A percentile compares a stretch with the other conserved stretches of the same genome.
Evolutionary conservation across 1,140 invertebrate species (phyloP).

Genomic region (Drosophila rufa): DNA sequence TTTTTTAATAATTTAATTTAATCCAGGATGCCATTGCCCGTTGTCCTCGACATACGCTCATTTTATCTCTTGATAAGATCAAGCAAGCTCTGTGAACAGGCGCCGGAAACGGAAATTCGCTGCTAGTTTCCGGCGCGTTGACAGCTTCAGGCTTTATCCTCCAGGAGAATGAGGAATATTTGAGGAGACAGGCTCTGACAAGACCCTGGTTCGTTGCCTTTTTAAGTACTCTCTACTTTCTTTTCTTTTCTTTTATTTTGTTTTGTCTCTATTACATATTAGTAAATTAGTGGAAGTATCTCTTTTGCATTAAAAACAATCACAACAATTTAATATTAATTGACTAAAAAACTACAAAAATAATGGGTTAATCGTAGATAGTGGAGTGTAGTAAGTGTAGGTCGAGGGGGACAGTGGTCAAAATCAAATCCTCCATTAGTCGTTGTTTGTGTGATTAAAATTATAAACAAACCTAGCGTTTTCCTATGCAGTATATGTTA

Average conservation of each 20-base stretch:
- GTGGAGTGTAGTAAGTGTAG: conserved; percentile 52
- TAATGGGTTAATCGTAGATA: conserved; percentile 72
- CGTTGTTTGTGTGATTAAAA: conserved; percentile 72
- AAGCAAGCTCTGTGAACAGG: conserved; percentile 45
- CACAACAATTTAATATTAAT: conserved; percentile 85
- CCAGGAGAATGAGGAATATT: neutral
- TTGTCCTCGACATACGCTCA: neutral
- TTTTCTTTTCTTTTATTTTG: conserved; percentile 61
- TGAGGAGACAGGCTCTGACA: neutral
- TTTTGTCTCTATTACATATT: conserved; percentile 63
- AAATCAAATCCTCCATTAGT: conserved; percentile 85
- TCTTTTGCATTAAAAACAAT: conserved; percentile 83
- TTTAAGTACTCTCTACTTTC: conserved; percentile 68
- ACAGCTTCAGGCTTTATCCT: conserved; percentile 30
- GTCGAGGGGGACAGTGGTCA: conserved; percentile 55
- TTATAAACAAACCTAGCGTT: conserved; percentile 77
- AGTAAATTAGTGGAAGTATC: conserved; percentile 80
- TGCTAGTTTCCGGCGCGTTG: conserved; percentile 64
- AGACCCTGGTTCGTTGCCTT: conserved; percentile 63
- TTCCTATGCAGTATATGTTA: conserved; percentile 58
- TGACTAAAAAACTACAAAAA: conserved; percentile 83
- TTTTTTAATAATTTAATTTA: conserved; percentile 75
- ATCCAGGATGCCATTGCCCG: conserved; percentile 13
- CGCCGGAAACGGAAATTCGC: conserved; percentile 68
- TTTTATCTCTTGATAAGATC: neutral